These are phyloP conservation scores for Tautogolabrus adspersus DNA, from an alignment of 2,113 vertebrate species.

Conservation along the genomic window DNA sequence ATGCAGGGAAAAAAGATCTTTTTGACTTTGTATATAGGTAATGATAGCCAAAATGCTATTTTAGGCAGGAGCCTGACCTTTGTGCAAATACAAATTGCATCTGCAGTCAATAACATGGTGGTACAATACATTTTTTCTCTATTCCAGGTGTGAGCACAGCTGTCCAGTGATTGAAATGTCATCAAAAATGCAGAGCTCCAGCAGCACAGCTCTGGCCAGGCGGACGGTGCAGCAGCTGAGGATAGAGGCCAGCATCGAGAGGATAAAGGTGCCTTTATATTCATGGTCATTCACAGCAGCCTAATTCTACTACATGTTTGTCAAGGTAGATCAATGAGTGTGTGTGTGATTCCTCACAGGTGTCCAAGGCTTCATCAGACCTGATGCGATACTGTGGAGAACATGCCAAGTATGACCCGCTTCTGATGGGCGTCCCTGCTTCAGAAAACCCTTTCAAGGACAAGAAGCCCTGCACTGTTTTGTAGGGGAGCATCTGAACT, in stretches of 20 bases:
- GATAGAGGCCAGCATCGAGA: conserved; percentile 90
- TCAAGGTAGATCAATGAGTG: neutral
- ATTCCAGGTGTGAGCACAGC: conserved; percentile 48
- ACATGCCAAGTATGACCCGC: conserved; percentile 90
- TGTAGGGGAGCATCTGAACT: conserved; percentile 79
- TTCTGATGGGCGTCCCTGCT: conserved; percentile 91
- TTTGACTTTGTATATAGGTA: no score
- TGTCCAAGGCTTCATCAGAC: conserved; percentile 93
- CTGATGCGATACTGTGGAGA: conserved; percentile 94
- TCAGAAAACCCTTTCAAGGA: conserved; percentile 98
- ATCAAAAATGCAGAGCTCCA: conserved; percentile 88
- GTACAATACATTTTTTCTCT: neutral
- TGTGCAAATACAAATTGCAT: neutral
- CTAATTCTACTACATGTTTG: neutral
- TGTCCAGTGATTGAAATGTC: conserved; percentile 84
- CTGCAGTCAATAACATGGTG: neutral
- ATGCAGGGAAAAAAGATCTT: no score
- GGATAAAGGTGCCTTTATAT: conserved; percentile 88
- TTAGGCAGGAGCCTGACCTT: no score
- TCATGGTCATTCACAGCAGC: neutral
- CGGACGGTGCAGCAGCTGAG: conserved; percentile 91
- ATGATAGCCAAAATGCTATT: no score
- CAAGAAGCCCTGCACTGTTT: conserved; percentile 92
- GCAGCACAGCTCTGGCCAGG: conserved; percentile 88
- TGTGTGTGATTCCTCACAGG: conserved; percentile 73